Conservation (phyloP, 2,888 invertebrate species). For the Polylopha cassiicola region DNA sequence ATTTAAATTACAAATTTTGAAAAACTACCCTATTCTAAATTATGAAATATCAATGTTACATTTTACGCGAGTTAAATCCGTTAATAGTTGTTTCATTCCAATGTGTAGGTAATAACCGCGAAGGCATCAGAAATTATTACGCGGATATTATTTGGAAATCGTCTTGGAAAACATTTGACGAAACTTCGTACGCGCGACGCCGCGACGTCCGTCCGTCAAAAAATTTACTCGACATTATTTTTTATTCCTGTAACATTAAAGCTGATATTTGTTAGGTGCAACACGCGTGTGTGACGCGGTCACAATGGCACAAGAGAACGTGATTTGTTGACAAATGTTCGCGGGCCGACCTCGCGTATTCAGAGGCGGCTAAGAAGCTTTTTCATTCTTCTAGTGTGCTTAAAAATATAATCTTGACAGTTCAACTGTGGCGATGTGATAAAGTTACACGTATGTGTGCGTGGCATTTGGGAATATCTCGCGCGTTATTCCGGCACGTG, state of each 20-base stretch:
- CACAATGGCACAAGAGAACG: slow-evolving; percentile 47
- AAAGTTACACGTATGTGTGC: slow-evolving; percentile 34
- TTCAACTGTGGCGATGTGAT: slow-evolving; percentile 37
- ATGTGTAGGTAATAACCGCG: slow-evolving; percentile 29
- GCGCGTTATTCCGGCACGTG: no score
- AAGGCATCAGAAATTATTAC: slow-evolving; percentile 47
- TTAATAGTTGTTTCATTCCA: no score
- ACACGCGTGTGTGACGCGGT: slow-evolving; percentile 33
- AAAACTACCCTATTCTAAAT: no score
- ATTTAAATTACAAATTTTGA: no score
- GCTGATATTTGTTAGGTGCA: slow-evolving; percentile 35
- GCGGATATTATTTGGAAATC: slow-evolving; percentile 47
- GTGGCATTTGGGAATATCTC: no score
- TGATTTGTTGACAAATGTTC: slow-evolving; percentile 63
- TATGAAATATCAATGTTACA: no score
- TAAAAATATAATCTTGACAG: slow-evolving; percentile 49
- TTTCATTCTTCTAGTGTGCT: slow-evolving; percentile 36
- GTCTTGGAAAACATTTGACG: slow-evolving; percentile 49
- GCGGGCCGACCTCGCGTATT: slow-evolving; percentile 31
- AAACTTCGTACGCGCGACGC: slow-evolving; percentile 48
- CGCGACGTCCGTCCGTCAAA: slow-evolving; percentile 22
- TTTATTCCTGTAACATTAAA: slow-evolving; percentile 30
- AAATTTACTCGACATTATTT: slow-evolving; percentile 20
- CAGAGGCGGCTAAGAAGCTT: slow-evolving; percentile 36
- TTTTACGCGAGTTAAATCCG: no score